These are phyloP conservation scores for Hyposoter didymator DNA, from an alignment of 2,888 invertebrate genomes.

Conservation along the genomic window DNA sequence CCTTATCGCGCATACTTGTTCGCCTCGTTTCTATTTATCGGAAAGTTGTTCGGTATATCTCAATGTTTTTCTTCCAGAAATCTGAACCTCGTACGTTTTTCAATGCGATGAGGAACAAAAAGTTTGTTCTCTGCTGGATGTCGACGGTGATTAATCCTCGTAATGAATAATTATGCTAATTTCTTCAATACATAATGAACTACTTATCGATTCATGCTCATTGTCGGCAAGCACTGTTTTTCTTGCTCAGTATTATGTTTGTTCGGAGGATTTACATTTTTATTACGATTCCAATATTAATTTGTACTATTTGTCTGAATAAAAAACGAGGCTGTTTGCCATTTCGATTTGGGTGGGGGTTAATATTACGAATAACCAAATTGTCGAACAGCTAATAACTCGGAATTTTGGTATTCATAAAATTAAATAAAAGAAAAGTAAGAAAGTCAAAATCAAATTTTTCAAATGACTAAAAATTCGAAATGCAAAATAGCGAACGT, in stretches of 20 bases:
- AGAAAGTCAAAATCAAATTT: no score
- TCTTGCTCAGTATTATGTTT: background rate
- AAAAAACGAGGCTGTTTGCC: background rate
- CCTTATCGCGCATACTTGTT: background rate
- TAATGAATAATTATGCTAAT: background rate
- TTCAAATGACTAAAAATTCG: no score
- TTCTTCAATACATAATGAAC: background rate
- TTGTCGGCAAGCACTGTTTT: background rate
- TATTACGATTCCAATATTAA: background rate
- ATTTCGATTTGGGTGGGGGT: no score
- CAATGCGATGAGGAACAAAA: background rate
- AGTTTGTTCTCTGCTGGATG: background rate
- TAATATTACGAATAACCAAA: no score
- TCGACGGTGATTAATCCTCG: background rate
- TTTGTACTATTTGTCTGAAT: background rate
- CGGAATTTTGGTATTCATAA: no score
- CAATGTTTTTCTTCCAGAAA: background rate
- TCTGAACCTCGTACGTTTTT: background rate
- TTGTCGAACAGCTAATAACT: no score
- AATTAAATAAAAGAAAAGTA: no score
- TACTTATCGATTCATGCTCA: background rate
- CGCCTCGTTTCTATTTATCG: background rate
- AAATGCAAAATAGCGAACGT: no score
- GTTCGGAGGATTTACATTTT: background rate
- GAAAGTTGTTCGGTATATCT: background rate